Percentiles rank a stretch among this genome's conserved stretches.
Conservation (phyloP, 2,888 invertebrate genomes). For the Erynnis tages region DNA sequence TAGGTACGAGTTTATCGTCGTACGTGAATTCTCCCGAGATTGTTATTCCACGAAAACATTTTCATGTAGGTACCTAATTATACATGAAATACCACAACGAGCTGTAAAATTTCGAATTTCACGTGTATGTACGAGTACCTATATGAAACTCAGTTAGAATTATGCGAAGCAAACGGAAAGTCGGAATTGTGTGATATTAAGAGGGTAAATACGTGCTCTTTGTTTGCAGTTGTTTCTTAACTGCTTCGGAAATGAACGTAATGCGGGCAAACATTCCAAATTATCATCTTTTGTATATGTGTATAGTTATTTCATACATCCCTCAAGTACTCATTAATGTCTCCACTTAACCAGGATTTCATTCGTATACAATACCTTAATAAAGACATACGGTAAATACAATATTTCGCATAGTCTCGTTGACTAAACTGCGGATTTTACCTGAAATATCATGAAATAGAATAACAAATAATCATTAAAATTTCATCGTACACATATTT, state of each 20-base stretch:
- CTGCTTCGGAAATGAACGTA: constrained; percentile 12
- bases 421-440: no score
- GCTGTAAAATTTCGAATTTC: constrained; percentile 24
- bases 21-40: constrained; percentile 30
- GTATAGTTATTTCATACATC: background rate
- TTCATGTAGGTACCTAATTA: constrained; percentile 27
- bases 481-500: no score
- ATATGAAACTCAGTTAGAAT: constrained; percentile 19
- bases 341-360: no score
- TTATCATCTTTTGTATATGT: background rate
- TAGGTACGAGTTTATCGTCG: constrained; percentile 16
- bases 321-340: background rate
- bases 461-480: no score
- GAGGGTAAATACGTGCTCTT: constrained; percentile 14
- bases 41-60: constrained; percentile 26
- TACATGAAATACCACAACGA: constrained; percentile 27
- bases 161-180: constrained; percentile 10
- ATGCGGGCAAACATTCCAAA: background rate
- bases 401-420: no score
- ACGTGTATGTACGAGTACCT: no score
- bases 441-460: no score
- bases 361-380: no score
- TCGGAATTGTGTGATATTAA: constrained; percentile 22
- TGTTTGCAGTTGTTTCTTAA: constrained; percentile 23
- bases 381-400: no score